These are phyloP conservation scores for Anguilla japonica DNA, from an alignment of 2,113 vertebrate genomes.

Conservation along the genomic window DNA sequence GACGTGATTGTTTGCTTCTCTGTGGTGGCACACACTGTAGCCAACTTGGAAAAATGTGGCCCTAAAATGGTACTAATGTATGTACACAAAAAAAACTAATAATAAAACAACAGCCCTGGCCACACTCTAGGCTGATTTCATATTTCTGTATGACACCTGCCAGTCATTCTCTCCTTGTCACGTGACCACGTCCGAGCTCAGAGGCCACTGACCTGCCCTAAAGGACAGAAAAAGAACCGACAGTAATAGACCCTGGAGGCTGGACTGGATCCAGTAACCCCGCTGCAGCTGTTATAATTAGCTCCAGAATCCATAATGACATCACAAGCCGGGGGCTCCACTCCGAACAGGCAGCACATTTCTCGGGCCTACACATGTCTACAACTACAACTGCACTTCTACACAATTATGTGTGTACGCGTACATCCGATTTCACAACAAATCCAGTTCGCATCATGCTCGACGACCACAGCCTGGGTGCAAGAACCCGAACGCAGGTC, in stretches of 20 bases:
- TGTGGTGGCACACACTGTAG: too few species aligned
- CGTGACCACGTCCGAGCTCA: background rate
- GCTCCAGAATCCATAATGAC: background rate
- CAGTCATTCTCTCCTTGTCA: background rate
- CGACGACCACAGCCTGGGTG: too few species aligned
- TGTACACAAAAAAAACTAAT: background rate
- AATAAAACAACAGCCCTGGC: background rate
- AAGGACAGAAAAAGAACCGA: conserved; percentile 44
- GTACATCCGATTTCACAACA: too few species aligned
- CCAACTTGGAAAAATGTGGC: too few species aligned
- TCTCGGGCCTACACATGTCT: background rate
- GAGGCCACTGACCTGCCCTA: conserved; percentile 42
- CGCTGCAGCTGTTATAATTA: background rate
- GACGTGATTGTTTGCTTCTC: too few species aligned
- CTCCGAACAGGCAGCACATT: background rate
- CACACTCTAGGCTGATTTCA: background rate
- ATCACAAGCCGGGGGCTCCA: background rate
- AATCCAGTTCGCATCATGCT: too few species aligned
- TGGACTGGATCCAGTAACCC: background rate
- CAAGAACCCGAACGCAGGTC: too few species aligned
- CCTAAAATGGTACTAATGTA: too few species aligned
- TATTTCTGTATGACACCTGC: background rate
- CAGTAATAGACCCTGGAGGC: background rate
- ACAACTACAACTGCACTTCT: too few species aligned
- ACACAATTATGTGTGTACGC: too few species aligned